phyloP scores from a whole-genome alignment of 37 sponge, comb jelly and placozoan species.

The Amphimedon queenslandica region DNA sequence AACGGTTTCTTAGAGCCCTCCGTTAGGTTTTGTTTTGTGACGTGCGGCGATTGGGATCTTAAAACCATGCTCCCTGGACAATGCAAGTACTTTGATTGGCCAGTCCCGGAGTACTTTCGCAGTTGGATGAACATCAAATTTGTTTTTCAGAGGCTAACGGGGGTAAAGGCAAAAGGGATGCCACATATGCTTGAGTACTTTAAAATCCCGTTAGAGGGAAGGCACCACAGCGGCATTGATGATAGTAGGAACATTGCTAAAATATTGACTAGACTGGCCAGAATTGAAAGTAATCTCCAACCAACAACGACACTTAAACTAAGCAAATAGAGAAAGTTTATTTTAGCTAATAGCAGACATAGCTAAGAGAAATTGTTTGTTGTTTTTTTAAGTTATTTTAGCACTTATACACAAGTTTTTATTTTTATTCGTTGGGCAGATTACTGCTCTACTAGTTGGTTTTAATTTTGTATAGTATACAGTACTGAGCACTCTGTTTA shows the following conservation, averaged over 20 bases:
- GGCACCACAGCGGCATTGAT: constrained; percentile 87
- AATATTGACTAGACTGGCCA: constrained; percentile 37
- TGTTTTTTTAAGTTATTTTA: no score
- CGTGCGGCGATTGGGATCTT: constrained; percentile 87
- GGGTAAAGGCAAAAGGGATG: constrained; percentile 44
- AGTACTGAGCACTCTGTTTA: no score
- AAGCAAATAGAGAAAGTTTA: no score
- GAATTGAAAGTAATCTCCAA: not conserved
- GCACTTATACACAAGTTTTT: no score
- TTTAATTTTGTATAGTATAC: no score
- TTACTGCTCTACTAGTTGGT: no score
- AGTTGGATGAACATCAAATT: constrained; percentile 78
- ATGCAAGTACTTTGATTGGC: constrained; percentile 38
- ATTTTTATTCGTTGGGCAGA: no score
- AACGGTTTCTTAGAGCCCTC: constrained; percentile 46
- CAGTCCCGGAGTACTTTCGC: constrained; percentile 45
- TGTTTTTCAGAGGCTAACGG: constrained; percentile 37
- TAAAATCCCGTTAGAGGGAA: constrained; percentile 41
- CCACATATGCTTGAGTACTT: constrained; percentile 54
- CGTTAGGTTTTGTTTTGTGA: constrained; percentile 61
- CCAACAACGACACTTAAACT: constrained; percentile 12
- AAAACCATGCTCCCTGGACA: constrained; percentile 61
- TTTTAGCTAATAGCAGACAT: no score
- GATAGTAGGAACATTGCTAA: constrained; percentile 77
- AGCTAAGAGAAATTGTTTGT: no score